A percentile compares a stretch with the other conserved stretches of the same genome.
Conservation (phyloP, 2,797 vertebrate genomes). For the Oryzias dopingdopingensis region DNA sequence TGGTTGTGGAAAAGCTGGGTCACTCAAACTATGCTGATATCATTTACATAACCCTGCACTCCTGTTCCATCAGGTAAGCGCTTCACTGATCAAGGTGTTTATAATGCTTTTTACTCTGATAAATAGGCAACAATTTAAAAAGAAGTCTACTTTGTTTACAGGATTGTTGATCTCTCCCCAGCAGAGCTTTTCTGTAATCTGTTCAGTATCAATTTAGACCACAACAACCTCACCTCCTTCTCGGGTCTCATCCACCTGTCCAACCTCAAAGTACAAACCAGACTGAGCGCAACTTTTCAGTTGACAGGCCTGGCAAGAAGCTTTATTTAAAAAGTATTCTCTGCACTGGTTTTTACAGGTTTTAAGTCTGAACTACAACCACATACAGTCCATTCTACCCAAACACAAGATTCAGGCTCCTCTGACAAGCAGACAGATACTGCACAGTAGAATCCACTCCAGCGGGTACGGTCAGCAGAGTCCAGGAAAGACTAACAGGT, state of each 20-base stretch:
- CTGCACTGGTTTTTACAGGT: conserved; percentile 62
- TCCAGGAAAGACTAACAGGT: conserved; percentile 77
- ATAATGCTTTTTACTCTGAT: background rate
- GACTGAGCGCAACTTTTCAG: conserved; percentile 1
- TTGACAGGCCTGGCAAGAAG: conserved; percentile 4
- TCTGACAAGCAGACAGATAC: conserved; percentile 79
- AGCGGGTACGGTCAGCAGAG: conserved; percentile 83
- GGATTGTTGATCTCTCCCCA: conserved; percentile 80
- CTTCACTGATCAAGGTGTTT: background rate
- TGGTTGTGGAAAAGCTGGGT: conserved; percentile 85
- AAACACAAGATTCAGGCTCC: conserved; percentile 76
- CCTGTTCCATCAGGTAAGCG: conserved; percentile 82
- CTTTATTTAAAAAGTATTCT: background rate
- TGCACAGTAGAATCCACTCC: conserved; percentile 85
- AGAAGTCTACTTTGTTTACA: conserved; percentile 24
- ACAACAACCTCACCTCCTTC: conserved; percentile 86
- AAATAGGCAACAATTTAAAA: background rate
- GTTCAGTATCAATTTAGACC: conserved; percentile 80
- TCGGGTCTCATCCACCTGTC: conserved; percentile 84
- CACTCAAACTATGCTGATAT: conserved; percentile 82
- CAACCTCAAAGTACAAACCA: conserved; percentile 75
- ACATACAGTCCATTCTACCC: conserved; percentile 85
- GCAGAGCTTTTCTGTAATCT: conserved; percentile 78
- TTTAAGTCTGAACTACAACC: conserved; percentile 84
- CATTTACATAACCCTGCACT: conserved; percentile 78